These are phyloP conservation scores for Ellobius talpinus DNA, from an alignment of 2,113 vertebrate genomes.

Conservation along the genomic window DNA sequence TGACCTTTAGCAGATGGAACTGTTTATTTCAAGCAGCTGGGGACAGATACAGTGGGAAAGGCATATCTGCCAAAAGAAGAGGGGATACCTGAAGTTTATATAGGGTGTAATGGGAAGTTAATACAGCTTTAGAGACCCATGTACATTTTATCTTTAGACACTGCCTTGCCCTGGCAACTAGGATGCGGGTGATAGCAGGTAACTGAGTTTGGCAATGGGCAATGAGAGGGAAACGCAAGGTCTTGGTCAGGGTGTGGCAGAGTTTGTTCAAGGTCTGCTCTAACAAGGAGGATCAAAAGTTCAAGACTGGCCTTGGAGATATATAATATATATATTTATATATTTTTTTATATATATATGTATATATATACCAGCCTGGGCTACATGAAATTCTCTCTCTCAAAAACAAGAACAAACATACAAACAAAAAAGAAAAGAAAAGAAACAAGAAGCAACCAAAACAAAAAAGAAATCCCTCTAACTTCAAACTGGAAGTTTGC, in stretches of 20 bases:
- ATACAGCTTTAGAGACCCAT: too few species aligned
- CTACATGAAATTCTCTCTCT: background rate
- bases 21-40: background rate
- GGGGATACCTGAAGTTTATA: background rate
- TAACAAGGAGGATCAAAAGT: background rate
- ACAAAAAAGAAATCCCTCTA: background rate
- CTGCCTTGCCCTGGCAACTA: background rate
- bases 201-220: background rate
- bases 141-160: background rate
- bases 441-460: background rate
- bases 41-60: background rate
- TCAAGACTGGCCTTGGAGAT: background rate
- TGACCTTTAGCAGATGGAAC: background rate
- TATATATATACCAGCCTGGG: background rate
- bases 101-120: background rate
- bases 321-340: background rate
- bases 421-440: background rate
- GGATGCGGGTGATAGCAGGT: background rate
- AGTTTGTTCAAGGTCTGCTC: background rate
- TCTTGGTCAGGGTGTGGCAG: background rate
- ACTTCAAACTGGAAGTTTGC: background rate
- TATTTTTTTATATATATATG: too few species aligned
- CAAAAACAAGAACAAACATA: background rate
- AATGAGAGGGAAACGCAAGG: background rate
- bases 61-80: background rate